phyloP scores from a whole-genome alignment of 2,797 vertebrate genomes.

The Sardinella longiceps region DNA sequence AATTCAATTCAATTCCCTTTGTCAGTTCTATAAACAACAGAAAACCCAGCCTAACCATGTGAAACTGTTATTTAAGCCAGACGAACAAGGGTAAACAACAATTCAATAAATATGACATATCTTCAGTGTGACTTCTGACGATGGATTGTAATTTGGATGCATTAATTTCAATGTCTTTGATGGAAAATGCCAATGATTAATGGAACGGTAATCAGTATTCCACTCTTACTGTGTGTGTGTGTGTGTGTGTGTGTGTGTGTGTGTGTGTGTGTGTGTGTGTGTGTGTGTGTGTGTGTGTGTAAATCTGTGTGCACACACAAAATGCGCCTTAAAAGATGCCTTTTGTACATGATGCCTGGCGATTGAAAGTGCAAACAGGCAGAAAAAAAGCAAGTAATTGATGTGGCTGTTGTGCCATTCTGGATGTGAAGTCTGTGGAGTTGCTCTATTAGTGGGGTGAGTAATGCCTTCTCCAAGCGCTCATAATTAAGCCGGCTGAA shows the following conservation, averaged over 20 bases:
- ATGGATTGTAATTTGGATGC: not conserved
- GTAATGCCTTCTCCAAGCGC: slow-evolving; percentile 73
- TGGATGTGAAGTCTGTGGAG: slow-evolving; percentile 49
- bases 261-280: too few species aligned
- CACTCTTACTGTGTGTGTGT: too few species aligned
- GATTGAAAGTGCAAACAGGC: slow-evolving; percentile 27
- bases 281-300: slow-evolving; percentile 24
- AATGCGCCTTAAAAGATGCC: slow-evolving; percentile 43
- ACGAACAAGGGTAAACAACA: not conserved
- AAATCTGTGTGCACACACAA: slow-evolving; percentile 37
- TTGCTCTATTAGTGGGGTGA: slow-evolving; percentile 75
- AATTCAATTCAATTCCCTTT: too few species aligned
- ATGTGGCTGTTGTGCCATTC: slow-evolving; percentile 30
- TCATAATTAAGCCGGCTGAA: slow-evolving; percentile 76
- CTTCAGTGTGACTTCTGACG: not conserved
- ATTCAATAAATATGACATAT: not conserved
- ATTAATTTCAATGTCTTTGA: not conserved
- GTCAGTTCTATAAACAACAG: too few species aligned
- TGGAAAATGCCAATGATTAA: not conserved
- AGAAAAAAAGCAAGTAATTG: slow-evolving; percentile 27
- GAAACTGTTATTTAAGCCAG: too few species aligned
- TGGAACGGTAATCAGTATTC: not conserved
- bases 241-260: too few species aligned
- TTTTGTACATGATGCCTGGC: slow-evolving; percentile 3
- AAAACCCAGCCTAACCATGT: not conserved